Evolutionary conservation across 2,113 vertebrate species (phyloP), one percentile per base, ranked within the genome.

Genomic region (Pachyramphus minor): DNA sequence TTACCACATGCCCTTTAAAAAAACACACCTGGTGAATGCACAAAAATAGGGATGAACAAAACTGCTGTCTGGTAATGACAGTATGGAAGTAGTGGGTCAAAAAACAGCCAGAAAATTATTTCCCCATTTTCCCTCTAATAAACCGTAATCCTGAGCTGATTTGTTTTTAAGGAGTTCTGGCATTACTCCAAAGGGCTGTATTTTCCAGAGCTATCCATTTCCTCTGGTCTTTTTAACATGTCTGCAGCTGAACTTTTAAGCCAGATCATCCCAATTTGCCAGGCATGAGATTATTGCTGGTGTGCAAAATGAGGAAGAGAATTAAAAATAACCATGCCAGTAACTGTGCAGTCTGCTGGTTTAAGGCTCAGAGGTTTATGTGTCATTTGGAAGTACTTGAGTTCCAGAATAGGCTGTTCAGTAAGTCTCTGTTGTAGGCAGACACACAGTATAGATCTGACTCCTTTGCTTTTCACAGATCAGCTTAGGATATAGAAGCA

Each of bases 261-360:
- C 97, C 97, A 97, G 96, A 97, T 98, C 96, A 98, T 98, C 97
- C 93, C 93, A 97, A 97, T 96, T 96, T 90, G 50, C 60, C 73
- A 53, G 63, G 39, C 88, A 92, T 96, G 85, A 93, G 91, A 96
- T 93, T 96, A 96, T 90, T 95, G 39, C 55, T 89, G 72, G 35
- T 76, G 96, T 80, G 62, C 66, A 85, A 96, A 97, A 85, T 42
- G 53, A 95, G 47, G 77, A 33, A 37, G 55, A 84, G 72, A 87
- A 80, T 83, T 93, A 84, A 88, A 95, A 96, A 92, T 62, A 96
- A 50, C 60, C 37, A 1, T 60, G 47, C 47, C 14, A 35, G 35
- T 67, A 60, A 55, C 63, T 84, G 62, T 94, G 73, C 95, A 95
- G 49, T 80, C 37, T 64, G 71, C 62, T 74, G 50, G 79, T 93